Percentiles rank a stretch among this genome's conserved stretches.
Conservation (phyloP, 2,113 vertebrate species). For the Silurus meridionalis region DNA sequence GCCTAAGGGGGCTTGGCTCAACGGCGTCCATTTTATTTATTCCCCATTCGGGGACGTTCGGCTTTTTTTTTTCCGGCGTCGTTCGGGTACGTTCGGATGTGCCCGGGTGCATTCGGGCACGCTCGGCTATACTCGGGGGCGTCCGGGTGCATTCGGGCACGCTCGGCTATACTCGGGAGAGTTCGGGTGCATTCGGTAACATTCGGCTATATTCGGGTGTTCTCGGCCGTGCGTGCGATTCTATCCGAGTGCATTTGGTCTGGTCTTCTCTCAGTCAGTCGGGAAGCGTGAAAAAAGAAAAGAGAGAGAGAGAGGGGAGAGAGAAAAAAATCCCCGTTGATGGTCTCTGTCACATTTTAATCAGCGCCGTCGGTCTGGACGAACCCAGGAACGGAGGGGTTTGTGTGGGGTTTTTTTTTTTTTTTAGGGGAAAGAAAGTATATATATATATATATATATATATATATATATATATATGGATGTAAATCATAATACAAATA, state of each 20-base stretch:
- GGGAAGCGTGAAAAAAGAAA: conserved; percentile 57
- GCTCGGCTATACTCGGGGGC: not conserved
- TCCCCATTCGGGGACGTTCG: not conserved
- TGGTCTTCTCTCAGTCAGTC: conserved; percentile 52
- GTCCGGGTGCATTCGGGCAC: not conserved
- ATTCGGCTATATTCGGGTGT: not conserved
- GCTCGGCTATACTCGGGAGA: not conserved
- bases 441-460: no score
- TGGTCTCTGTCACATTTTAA: conserved; percentile 77
- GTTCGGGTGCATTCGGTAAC: not conserved
- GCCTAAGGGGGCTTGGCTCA: not conserved
- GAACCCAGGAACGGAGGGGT: conserved; percentile 17
- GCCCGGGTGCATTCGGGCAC: conserved; percentile 43
- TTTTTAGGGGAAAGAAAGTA: not conserved
- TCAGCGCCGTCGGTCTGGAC: conserved; percentile 69
- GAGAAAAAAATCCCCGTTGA: conserved; percentile 60
- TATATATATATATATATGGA: no score
- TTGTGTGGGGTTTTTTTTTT: not conserved
- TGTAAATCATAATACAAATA: no score
- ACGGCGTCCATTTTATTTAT: not conserved
- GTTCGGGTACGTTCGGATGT: not conserved
- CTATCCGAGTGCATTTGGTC: conserved; percentile 29
- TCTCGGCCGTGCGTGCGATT: not conserved
- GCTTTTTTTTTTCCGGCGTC: not conserved
- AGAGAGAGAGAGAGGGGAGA: no score